Evolutionary conservation across 2,797 vertebrate species (phyloP).

Genomic region (Etheostoma perlongum): DNA sequence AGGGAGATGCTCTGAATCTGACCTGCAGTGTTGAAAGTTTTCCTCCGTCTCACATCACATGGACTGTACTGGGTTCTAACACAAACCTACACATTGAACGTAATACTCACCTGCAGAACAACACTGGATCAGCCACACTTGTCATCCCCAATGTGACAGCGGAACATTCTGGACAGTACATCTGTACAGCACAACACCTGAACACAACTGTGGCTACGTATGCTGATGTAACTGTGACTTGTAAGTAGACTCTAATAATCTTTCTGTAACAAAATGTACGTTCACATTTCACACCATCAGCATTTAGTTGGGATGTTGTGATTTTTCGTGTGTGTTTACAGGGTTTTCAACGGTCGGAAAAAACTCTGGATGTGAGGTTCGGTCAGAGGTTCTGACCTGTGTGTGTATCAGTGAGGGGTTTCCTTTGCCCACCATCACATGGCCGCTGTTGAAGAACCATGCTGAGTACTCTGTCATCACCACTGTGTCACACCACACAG

Average conservation of each 20-base stretch:
- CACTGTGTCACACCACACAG: constrained; percentile 8
- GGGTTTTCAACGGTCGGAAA: constrained; percentile 33
- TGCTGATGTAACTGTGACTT: constrained; percentile 45
- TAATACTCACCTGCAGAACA: neutral
- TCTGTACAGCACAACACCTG: constrained; percentile 43
- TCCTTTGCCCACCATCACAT: constrained; percentile 55
- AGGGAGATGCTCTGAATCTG: constrained; percentile 40
- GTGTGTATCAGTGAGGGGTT: constrained; percentile 54
- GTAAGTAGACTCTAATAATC: constrained; percentile 45
- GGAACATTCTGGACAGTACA: constrained; percentile 56
- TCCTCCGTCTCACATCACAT: constrained; percentile 36
- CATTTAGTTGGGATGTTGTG: neutral
- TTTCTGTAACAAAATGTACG: neutral
- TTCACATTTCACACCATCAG: neutral
- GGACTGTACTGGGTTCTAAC: constrained; percentile 4
- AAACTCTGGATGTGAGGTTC: constrained; percentile 39
- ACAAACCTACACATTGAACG: neutral
- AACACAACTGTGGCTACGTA: neutral
- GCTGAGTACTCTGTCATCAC: constrained; percentile 29
- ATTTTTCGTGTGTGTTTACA: constrained; percentile 13
- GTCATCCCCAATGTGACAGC: constrained; percentile 27
- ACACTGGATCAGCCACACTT: constrained; percentile 26
- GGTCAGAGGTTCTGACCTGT: constrained; percentile 47
- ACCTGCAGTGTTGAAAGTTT: constrained; percentile 60
- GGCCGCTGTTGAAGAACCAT: constrained; percentile 52